A percentile compares a stretch with the other conserved stretches of the same genome.
Evolutionary conservation across 2,797 vertebrate species (phyloP).

Genomic region (Forpus xanthops): DNA sequence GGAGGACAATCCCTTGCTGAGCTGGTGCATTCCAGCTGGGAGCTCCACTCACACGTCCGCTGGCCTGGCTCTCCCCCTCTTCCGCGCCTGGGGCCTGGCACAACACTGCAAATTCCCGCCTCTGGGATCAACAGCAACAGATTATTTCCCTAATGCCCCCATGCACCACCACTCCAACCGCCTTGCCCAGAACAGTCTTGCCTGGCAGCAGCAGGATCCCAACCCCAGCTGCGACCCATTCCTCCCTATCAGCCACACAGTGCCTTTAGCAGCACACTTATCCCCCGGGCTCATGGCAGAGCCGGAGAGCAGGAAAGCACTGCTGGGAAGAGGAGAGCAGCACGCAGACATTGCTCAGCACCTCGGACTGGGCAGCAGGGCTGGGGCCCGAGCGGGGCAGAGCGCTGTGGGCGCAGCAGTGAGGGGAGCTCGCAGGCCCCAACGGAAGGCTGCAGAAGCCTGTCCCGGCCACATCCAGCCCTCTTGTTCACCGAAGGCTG

Average conservation of each 20-base stretch:
- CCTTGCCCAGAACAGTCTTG: not conserved
- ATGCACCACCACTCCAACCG: not conserved
- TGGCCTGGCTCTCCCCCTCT: conserved; percentile 35
- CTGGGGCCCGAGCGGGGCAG: not conserved
- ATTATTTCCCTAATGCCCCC: conserved; percentile 56
- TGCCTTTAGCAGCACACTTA: not conserved
- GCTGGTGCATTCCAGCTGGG: conserved; percentile 67
- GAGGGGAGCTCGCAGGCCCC: too few relatives aligned
- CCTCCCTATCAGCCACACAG: not conserved
- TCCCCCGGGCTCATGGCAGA: not conserved
- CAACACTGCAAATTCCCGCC: conserved; percentile 69
- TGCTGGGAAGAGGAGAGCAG: conserved; percentile 18
- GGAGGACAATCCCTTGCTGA: conserved; percentile 66
- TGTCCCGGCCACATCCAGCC: not conserved
- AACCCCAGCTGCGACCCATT: not conserved
- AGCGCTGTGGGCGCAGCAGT: fast-evolving
- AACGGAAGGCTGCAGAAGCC: not conserved
- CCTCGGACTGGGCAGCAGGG: not conserved
- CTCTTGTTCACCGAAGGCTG: not conserved
- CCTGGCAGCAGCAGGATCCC: not conserved
- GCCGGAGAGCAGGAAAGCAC: not conserved
- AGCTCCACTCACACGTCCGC: conserved; percentile 60
- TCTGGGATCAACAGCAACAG: conserved; percentile 69
- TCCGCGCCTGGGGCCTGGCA: conserved; percentile 39
- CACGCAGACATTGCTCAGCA: conserved; percentile 37